These are phyloP conservation scores for Amblyopsis hoosieri DNA, from an alignment of 2,797 vertebrate genomes.

Conservation along the genomic window DNA sequence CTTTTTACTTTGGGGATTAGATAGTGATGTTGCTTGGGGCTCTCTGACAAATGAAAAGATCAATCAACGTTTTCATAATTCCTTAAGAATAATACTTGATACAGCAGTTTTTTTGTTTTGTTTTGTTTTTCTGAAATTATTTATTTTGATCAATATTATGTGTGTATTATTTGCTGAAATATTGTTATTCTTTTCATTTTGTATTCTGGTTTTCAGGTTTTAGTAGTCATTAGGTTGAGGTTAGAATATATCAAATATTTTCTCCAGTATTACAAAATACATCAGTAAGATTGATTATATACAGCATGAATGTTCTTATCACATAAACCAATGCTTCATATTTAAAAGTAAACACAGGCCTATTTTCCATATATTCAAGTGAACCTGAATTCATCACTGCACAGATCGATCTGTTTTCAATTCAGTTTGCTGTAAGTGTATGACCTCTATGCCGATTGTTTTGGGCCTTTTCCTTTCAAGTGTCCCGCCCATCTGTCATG, in stretches of 20 bases:
- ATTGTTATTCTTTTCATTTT: too few relatives aligned
- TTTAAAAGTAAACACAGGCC: constrained; percentile 18
- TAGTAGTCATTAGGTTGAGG: too few relatives aligned
- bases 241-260: too few relatives aligned
- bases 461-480: constrained; percentile 11
- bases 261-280: too few relatives aligned
- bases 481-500: constrained; percentile 54
- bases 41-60: neutral
- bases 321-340: neutral
- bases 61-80: neutral
- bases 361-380: neutral
- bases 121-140: too few relatives aligned
- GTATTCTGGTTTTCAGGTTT: too few relatives aligned
- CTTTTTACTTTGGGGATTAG: constrained; percentile 7
- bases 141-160: too few relatives aligned
- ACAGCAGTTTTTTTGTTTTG: too few relatives aligned
- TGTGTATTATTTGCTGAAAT: too few relatives aligned
- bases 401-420: constrained; percentile 3
- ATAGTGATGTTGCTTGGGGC: constrained; percentile 1
- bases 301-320: too few relatives aligned
- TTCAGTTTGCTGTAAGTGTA: constrained; percentile 2
- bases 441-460: constrained; percentile 20
- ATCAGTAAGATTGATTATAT: too few relatives aligned
- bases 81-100: neutral
- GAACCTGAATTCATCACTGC: constrained; percentile 6